A percentile compares a stretch with the other conserved stretches of the same genome.
Evolutionary conservation across 2,888 invertebrate genomes (phyloP).

Genomic region (Timema cristinae): DNA sequence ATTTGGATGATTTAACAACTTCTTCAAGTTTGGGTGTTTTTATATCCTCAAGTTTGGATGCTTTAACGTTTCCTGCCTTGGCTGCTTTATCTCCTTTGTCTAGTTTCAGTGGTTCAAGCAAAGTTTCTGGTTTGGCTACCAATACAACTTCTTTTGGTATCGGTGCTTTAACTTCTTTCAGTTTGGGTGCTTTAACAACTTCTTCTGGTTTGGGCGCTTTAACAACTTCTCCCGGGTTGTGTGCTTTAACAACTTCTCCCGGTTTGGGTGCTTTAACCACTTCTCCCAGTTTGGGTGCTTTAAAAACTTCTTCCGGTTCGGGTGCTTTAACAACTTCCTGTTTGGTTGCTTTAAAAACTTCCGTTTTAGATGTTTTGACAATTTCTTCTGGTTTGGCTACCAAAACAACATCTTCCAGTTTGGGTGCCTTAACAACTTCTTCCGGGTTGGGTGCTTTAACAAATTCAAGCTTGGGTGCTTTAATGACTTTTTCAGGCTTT

Average conservation of each 20-base stretch:
- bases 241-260: neutral
- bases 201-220: neutral
- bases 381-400: constrained; percentile 25
- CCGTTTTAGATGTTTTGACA: neutral
- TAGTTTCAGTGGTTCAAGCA: neutral
- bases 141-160: neutral
- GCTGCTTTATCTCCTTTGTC: neutral
- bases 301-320: neutral
- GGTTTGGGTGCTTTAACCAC: neutral
- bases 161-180: neutral
- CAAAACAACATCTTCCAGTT: constrained; percentile 21
- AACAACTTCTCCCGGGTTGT: neutral
- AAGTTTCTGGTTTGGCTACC: neutral
- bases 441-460: neutral
- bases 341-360: constrained; percentile 14
- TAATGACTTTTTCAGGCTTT: neutral
- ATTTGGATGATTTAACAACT: neutral
- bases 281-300: neutral
- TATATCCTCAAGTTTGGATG: neutral
- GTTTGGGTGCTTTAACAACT: neutral
- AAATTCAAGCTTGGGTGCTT: neutral
- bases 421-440: constrained; percentile 2
- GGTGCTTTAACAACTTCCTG: too few relatives aligned
- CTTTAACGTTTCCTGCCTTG: too few relatives aligned
- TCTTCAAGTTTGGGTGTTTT: neutral